Conservation (phyloP, 2,888 invertebrate genomes). For the Neocrepidodera transversa region DNA sequence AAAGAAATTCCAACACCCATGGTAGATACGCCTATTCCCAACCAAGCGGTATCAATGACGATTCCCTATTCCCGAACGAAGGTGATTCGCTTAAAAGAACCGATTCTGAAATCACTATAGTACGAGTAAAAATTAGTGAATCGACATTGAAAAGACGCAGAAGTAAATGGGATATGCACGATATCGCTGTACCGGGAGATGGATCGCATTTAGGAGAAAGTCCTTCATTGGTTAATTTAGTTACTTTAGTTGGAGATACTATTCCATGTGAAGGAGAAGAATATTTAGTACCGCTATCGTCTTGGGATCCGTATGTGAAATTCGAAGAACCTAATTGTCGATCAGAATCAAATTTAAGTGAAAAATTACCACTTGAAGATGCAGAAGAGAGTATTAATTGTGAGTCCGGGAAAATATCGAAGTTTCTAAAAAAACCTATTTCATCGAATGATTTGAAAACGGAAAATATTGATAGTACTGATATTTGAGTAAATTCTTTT, state of each 20-base stretch:
- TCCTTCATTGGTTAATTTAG: slow-evolving; percentile 67
- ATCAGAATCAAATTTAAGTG: slow-evolving; percentile 36
- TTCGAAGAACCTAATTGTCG: slow-evolving; percentile 40
- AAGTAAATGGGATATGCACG: slow-evolving; percentile 61
- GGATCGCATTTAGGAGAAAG: slow-evolving; percentile 66
- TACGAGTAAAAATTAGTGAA: slow-evolving; percentile 62
- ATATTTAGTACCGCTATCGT: slow-evolving; percentile 65
- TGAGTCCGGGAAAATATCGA: slow-evolving; percentile 52
- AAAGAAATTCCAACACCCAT: slow-evolving; percentile 41
- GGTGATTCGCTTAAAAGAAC: slow-evolving; percentile 62
- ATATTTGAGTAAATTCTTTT: no score
- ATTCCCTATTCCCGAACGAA: slow-evolving; percentile 46
- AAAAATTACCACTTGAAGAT: slow-evolving; percentile 2
- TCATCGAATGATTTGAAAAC: neutral
- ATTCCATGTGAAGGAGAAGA: slow-evolving; percentile 55
- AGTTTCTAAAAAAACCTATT: slow-evolving; percentile 48
- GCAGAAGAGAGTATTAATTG: slow-evolving; percentile 28
- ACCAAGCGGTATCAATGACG: slow-evolving; percentile 36
- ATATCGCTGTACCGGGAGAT: slow-evolving; percentile 63
- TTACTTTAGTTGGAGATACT: slow-evolving; percentile 62
- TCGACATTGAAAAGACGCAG: slow-evolving; percentile 53
- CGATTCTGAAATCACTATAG: slow-evolving; percentile 68
- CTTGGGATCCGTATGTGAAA: slow-evolving; percentile 63
- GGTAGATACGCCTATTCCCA: slow-evolving; percentile 50
- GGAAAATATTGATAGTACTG: no score